Percentiles rank a stretch among this genome's conserved stretches.
Evolutionary conservation across 1,140 invertebrate genomes (phyloP).

Genomic region (Oryzaephilus surinamensis): DNA sequence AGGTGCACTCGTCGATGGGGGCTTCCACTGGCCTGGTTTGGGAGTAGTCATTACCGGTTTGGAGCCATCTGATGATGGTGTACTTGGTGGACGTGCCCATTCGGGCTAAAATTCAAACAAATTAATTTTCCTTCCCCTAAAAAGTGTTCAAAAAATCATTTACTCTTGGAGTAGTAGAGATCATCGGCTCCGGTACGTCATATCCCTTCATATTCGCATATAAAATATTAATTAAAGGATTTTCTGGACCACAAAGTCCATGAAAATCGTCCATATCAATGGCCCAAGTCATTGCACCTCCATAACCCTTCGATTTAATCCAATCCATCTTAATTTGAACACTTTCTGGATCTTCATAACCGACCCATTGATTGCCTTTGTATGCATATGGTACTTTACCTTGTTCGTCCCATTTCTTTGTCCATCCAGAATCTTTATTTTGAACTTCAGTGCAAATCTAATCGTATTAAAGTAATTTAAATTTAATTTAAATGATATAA

Average conservation of each 20-base stretch:
- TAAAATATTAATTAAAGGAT: conserved; percentile 60
- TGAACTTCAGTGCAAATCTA: conserved; percentile 68
- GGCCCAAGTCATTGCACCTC: conserved; percentile 83
- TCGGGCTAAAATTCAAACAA: conserved; percentile 44
- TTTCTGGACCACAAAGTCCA: conserved; percentile 62
- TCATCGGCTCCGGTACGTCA: conserved; percentile 54
- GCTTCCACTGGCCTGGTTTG: conserved; percentile 20
- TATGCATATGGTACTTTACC: conserved; percentile 78
- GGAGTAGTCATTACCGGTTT: conserved; percentile 23
- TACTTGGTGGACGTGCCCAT: conserved; percentile 57
- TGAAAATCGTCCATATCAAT: conserved; percentile 80
- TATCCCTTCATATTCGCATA: conserved; percentile 65
- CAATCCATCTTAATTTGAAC: conserved; percentile 81
- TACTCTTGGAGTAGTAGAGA: conserved; percentile 58
- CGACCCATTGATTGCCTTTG: conserved; percentile 85
- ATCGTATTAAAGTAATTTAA: conserved; percentile 16
- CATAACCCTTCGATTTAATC: conserved; percentile 69
- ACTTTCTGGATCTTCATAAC: conserved; percentile 74
- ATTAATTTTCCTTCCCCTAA: not conserved
- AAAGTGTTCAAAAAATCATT: conserved; percentile 2
- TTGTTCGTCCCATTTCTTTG: conserved; percentile 66
- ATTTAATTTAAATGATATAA: conserved; percentile 1
- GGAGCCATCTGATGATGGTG: conserved; percentile 37
- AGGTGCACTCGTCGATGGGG: conserved; percentile 30
- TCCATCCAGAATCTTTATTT: conserved; percentile 61